Conservation (phyloP, 2,113 vertebrate species). For the Atlantisia rogersi region DNA sequence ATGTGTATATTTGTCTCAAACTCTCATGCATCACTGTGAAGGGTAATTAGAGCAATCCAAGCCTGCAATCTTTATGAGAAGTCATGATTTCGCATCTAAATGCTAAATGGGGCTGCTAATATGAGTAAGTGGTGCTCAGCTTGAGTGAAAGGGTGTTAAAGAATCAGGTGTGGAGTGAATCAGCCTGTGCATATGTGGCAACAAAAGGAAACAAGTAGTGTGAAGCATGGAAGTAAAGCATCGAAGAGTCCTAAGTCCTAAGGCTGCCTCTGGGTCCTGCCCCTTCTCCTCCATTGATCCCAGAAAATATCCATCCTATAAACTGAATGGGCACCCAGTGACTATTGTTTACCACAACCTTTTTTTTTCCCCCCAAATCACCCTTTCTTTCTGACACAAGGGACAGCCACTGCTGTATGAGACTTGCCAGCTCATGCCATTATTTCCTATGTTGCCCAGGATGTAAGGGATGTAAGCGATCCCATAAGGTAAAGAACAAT, state of each 20-base stretch:
- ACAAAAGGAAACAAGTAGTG: background rate
- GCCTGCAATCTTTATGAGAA: background rate
- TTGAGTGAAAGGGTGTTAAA: slow-evolving; percentile 37
- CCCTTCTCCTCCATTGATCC: background rate
- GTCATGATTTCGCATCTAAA: slow-evolving; percentile 19
- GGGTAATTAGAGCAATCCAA: slow-evolving; percentile 26
- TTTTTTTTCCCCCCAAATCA: background rate
- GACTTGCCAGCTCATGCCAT: background rate
- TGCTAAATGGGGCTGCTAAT: slow-evolving; percentile 19
- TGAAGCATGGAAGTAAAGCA: background rate
- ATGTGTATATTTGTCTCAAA: background rate
- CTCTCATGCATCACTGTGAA: background rate
- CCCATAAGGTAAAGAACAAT: background rate
- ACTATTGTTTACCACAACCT: background rate
- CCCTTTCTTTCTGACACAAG: rapidly evolving
- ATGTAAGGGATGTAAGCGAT: background rate
- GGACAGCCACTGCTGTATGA: background rate
- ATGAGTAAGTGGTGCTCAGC: slow-evolving; percentile 27
- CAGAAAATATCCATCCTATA: background rate
- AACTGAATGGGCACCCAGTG: background rate
- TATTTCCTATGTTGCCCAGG: background rate
- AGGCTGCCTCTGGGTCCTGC: background rate
- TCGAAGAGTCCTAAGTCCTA: background rate
- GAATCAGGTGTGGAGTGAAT: slow-evolving; percentile 19
- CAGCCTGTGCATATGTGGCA: background rate